Conservation (phyloP, 2,888 invertebrate genomes). For the Thysanoteuthis rhombus region DNA sequence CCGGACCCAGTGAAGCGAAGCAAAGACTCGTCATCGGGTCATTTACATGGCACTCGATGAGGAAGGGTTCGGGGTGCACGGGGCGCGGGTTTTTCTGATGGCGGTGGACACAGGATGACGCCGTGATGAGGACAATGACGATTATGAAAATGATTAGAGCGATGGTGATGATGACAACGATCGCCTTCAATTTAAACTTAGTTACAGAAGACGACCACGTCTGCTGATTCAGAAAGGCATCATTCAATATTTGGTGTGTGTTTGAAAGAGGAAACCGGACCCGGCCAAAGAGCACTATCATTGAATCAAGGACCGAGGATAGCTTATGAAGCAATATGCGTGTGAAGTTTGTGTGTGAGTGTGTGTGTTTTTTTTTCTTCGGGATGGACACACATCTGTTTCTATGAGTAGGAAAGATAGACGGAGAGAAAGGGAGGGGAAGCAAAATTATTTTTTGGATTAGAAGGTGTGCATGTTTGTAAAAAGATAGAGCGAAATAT, state of each 20-base stretch:
- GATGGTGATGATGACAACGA: background rate
- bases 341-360: background rate
- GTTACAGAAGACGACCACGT: background rate
- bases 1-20: slow-evolving; percentile 13
- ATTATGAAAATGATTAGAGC: background rate
- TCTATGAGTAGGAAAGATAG: background rate
- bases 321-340: background rate
- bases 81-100: background rate
- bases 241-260: background rate
- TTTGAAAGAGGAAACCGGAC: background rate
- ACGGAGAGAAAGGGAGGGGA: background rate
- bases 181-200: background rate
- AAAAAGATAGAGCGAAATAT: too few species aligned
- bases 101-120: background rate
- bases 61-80: background rate
- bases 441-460: background rate
- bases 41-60: slow-evolving; percentile 28
- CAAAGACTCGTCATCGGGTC: slow-evolving; percentile 27
- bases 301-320: background rate
- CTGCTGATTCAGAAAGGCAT: background rate
- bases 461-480: background rate
- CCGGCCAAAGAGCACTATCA: background rate
- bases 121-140: background rate
- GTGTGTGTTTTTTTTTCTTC: background rate
- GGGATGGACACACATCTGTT: background rate